Percentiles rank a stretch among this genome's conserved stretches.
These are phyloP conservation scores for Keiferia lycopersicella DNA, from an alignment of 2,888 invertebrate genomes.

Conservation along the genomic window DNA sequence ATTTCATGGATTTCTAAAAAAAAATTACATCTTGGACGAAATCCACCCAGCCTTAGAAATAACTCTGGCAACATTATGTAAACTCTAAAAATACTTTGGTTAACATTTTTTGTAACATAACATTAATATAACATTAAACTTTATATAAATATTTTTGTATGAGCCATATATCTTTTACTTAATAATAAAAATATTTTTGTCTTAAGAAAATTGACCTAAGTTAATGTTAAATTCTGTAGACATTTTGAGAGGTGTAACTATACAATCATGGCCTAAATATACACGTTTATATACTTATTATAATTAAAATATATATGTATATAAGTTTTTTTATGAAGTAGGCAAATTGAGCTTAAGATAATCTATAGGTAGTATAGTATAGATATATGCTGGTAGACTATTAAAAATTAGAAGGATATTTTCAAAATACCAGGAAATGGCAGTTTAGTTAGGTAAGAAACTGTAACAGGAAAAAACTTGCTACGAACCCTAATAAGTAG, in stretches of 20 bases:
- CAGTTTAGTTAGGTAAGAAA: not conserved
- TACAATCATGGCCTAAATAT: conserved; percentile 13
- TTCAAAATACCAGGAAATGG: too few species aligned
- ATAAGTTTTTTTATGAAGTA: too few species aligned
- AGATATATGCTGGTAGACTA: too few species aligned
- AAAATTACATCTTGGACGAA: conserved; percentile 35
- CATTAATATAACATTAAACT: conserved; percentile 13
- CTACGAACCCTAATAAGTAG: not conserved
- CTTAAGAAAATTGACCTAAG: conserved; percentile 5
- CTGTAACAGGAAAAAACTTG: conserved; percentile 2
- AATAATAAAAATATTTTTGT: not conserved
- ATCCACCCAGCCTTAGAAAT: conserved; percentile 72
- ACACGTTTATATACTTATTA: too few species aligned
- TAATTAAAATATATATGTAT: too few species aligned
- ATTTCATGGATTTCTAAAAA: conserved; percentile 55
- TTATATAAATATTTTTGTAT: conserved; percentile 4
- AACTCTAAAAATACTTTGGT: conserved; percentile 27
- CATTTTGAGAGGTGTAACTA: not conserved
- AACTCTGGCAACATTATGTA: conserved; percentile 47
- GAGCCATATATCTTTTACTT: not conserved
- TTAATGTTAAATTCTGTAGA: not conserved
- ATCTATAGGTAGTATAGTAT: too few species aligned
- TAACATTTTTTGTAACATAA: conserved; percentile 23
- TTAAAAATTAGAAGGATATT: too few species aligned
- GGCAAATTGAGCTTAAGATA: too few species aligned